phyloP scores from a whole-genome alignment of 2,888 invertebrate genomes.

The Tiphia femorata region DNA sequence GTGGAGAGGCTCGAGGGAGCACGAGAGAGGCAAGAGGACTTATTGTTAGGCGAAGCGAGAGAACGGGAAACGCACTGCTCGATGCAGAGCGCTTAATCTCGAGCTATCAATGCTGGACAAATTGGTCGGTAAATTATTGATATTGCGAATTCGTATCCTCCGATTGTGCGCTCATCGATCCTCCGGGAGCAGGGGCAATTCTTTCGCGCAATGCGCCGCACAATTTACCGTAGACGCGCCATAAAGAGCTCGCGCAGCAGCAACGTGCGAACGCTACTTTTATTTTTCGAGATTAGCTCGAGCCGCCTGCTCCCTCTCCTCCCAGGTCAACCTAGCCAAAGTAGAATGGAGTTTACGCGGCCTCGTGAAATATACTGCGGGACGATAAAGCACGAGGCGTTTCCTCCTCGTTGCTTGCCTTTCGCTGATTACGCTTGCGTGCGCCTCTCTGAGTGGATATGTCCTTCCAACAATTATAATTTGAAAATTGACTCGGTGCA shows the following conservation, averaged over 20 bases:
- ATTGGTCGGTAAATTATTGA: constrained; percentile 42
- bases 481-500: too few species aligned
- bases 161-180: not conserved
- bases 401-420: too few species aligned
- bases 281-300: not conserved
- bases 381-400: constrained; percentile 25
- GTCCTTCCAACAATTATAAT: too few species aligned
- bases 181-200: not conserved
- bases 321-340: not conserved
- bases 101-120: constrained; percentile 25
- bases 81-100: constrained; percentile 31
- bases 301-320: too few species aligned
- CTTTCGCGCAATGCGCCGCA: not conserved
- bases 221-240: not conserved
- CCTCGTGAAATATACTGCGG: not conserved
- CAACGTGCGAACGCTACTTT: too few species aligned
- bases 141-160: not conserved
- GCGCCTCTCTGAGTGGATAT: too few species aligned
- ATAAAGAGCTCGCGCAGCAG: too few species aligned
- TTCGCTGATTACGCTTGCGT: too few species aligned
- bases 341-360: not conserved
- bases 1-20: not conserved
- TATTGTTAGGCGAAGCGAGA: not conserved
- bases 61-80: constrained; percentile 10
- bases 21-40: not conserved